A percentile compares a stretch with the other conserved stretches of the same genome.
phyloP scores from a whole-genome alignment of 2,888 invertebrate genomes.

The Leuctra nigra region DNA sequence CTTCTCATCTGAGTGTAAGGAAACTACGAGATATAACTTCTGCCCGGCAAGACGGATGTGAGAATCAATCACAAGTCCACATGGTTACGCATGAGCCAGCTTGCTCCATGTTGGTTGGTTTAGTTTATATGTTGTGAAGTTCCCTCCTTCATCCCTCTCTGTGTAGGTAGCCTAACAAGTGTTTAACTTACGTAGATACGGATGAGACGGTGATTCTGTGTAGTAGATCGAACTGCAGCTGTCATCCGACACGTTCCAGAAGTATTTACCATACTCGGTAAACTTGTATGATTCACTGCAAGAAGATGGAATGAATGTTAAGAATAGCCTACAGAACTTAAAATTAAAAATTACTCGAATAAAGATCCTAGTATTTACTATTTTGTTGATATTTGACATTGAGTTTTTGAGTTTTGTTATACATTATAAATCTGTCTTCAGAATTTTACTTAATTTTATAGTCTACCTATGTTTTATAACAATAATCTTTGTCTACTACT shows the following conservation, averaged over 20 bases:
- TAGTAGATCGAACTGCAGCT: constrained; percentile 35
- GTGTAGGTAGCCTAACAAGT: background rate
- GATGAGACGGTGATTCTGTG: constrained; percentile 34
- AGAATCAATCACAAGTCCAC: no score
- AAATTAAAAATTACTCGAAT: constrained; percentile 8
- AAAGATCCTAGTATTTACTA: background rate
- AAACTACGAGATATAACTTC: no score
- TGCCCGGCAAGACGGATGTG: no score
- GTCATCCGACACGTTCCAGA: constrained; percentile 37
- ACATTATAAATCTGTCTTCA: no score
- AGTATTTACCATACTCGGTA: constrained; percentile 40
- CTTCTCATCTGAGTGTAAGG: no score
- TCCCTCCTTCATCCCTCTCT: no score
- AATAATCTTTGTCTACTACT: no score
- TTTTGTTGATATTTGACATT: background rate
- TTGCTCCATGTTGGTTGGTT: background rate
- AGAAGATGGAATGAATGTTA: constrained; percentile 11
- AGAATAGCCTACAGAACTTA: no score
- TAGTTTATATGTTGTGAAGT: no score
- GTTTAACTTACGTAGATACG: constrained; percentile 39
- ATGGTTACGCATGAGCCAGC: no score
- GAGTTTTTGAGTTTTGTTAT: background rate
- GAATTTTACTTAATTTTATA: no score
- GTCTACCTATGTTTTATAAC: no score
- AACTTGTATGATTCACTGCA: constrained; percentile 31